A percentile compares a stretch with the other conserved stretches of the same genome.
phyloP scores from a whole-genome alignment of 1,140 invertebrate species.

The Arctopsyche grandis region DNA sequence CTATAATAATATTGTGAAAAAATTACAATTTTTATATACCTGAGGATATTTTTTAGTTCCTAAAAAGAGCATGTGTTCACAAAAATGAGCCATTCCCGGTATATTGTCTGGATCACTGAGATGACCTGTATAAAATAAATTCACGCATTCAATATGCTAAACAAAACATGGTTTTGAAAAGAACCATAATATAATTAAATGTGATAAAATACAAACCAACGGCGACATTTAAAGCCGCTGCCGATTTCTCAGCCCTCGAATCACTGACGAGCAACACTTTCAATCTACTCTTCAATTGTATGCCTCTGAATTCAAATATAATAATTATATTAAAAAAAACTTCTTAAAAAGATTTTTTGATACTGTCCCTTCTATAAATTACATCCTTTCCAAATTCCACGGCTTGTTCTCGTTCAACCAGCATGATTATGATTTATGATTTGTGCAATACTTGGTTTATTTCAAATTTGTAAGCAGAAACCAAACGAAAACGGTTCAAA shows the following conservation, averaged over 20 bases:
- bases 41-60: constrained; percentile 94
- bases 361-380: constrained; percentile 67
- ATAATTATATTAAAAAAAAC: not conserved
- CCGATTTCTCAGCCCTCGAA: constrained; percentile 90
- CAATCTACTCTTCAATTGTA: constrained; percentile 85
- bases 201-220: constrained; percentile 69
- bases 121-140: constrained; percentile 70
- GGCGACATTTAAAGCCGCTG: constrained; percentile 84
- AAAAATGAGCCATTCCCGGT: constrained; percentile 95
- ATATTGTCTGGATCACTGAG: constrained; percentile 89
- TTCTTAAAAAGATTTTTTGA: constrained; percentile 84
- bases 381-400: constrained; percentile 35
- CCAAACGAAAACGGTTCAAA: no score
- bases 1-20: not conserved
- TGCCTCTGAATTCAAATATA: constrained; percentile 65
- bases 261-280: constrained; percentile 93
- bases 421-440: no score
- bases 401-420: no score
- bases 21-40: constrained; percentile 53
- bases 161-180: no score
- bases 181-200: no score
- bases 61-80: constrained; percentile 97
- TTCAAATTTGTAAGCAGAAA: no score
- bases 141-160: constrained; percentile 21
- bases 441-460: no score